Base-by-base conservation (phyloP, 1,140 invertebrate genomes). In the Lucilia sericata region DNA sequence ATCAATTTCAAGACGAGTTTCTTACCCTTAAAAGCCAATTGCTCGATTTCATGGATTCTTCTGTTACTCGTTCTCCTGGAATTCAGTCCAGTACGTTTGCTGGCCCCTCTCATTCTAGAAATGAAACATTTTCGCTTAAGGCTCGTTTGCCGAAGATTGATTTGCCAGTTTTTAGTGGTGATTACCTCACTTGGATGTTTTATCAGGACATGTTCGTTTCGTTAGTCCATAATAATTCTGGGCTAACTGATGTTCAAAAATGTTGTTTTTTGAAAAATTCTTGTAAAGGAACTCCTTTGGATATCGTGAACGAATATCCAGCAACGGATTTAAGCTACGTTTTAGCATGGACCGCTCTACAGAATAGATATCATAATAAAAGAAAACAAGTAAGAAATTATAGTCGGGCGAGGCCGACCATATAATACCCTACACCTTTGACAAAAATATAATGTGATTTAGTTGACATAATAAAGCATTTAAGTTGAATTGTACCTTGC, bases 301-400 rank as follows among this genome's bases (percentile, higher is more conserved):
- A 30, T 74, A 49, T 82, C 10, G 25, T 82, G 3, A 82, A 82
- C 25, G 14, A 65, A n/a, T 42, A 60, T 82, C 55, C 55, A 21
- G 82, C 65, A 36, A 70, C 82, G 0, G 82, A 82, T 19, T n/a
- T 21, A 36, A 82, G 47, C 21, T 82, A 82, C 55, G 51, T 19
- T 70, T 42, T 74, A n/a, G 82, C 82, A 7, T 82, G 82, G 82
- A 36, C 19, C 13, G 36, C 65, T 5, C 36, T 82, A 5, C 25
- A 82, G 17, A 70, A 82, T 36, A 65, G 82, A n/a, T 82, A 65
- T 17, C 55, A 70, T 34, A 82, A 70, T 19, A 82, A 82, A 65
- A 19, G 82, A 9, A 36, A 36, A n/a, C n/a, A n/a, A n/a, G n/a
- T n/a, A n/a, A n/a, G n/a, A n/a, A n/a, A n/a, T n/a, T n/a, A n/a